phyloP scores from a whole-genome alignment of 2,113 vertebrate species.

The Nothocercus nigrocapillus region DNA sequence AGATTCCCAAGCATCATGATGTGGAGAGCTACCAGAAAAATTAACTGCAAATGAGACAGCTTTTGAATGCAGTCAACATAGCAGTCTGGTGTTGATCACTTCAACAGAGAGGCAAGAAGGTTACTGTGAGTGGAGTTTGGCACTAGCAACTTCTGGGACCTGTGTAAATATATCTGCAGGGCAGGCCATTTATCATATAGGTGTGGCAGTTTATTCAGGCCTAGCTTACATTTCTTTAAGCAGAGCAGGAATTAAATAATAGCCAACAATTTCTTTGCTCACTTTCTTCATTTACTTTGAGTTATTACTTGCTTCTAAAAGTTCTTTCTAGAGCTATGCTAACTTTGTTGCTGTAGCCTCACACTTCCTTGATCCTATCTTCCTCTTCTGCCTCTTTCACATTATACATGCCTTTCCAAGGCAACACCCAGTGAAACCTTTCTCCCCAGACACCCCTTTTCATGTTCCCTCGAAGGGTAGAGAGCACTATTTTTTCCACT shows the following conservation, averaged over 20 bases:
- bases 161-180: background rate
- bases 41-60: background rate
- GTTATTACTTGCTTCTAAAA: background rate
- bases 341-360: background rate
- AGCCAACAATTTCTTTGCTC: background rate
- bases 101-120: background rate
- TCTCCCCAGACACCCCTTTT: background rate
- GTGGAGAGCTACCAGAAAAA: conserved; percentile 19
- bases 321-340: background rate
- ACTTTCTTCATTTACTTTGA: background rate
- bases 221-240: background rate
- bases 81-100: background rate
- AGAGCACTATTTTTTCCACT: background rate
- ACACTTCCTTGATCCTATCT: background rate
- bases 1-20: background rate
- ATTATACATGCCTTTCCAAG: background rate
- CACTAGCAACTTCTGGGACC: background rate
- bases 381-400: background rate
- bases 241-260: background rate
- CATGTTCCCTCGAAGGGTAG: background rate
- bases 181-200: background rate
- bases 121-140: background rate
- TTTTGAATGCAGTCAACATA: background rate
- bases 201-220: background rate
- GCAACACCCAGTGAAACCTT: background rate